A percentile compares a stretch with the other conserved stretches of the same genome.
Evolutionary conservation across 2,888 invertebrate genomes (phyloP).

Genomic region (Chalcosyrphus nemorum): DNA sequence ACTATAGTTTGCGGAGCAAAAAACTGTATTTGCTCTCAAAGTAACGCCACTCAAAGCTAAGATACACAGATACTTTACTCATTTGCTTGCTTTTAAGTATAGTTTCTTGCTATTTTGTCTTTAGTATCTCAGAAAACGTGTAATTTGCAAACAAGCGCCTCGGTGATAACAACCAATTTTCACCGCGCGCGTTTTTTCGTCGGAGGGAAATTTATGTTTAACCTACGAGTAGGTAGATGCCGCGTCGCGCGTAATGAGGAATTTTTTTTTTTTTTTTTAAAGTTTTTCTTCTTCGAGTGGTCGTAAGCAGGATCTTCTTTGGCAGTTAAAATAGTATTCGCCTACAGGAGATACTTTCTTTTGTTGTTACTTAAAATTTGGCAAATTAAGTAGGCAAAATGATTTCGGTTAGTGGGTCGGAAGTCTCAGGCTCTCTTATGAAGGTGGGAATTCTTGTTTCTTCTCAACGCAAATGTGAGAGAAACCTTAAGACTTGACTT

Average conservation of each 20-base stretch:
- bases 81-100: background rate
- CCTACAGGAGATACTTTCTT: slow-evolving; percentile 16
- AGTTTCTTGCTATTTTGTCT: slow-evolving; percentile 16
- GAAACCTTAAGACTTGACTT: no score
- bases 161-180: slow-evolving; percentile 63
- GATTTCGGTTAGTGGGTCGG: background rate
- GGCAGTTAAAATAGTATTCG: slow-evolving; percentile 12
- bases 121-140: slow-evolving; percentile 45
- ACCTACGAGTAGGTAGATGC: slow-evolving; percentile 16
- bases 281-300: slow-evolving; percentile 29
- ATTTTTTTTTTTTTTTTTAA: no score
- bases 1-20: slow-evolving; percentile 24
- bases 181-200: slow-evolving; percentile 36
- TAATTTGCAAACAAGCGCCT: slow-evolving; percentile 60
- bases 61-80: slow-evolving; percentile 4
- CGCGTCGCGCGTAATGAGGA: background rate
- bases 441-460: no score
- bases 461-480: no score
- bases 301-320: slow-evolving; percentile 29
- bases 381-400: background rate
- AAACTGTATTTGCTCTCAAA: slow-evolving; percentile 4
- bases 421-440: no score
- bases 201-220: slow-evolving; percentile 22
- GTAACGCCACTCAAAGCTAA: background rate
- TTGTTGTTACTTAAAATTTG: slow-evolving; percentile 33